Evolutionary conservation across 2,113 vertebrate genomes (phyloP), one percentile per base, ranked within the genome.

Genomic region (Gymnobelideus leadbeateri): DNA sequence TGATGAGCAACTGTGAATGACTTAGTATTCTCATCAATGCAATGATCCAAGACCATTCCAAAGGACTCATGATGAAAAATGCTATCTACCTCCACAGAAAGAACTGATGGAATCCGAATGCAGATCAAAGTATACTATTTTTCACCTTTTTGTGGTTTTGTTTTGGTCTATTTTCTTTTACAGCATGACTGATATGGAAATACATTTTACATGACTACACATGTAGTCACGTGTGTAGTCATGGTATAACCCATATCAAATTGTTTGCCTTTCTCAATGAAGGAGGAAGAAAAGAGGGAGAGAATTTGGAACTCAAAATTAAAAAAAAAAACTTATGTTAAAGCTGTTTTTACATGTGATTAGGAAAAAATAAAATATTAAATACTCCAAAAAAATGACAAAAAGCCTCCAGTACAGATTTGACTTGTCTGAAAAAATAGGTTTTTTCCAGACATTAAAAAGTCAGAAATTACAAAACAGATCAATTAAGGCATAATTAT

Each of bases 401-500:
- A 92, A 54, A 61, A 77, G 31, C 28, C 28, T 68, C 28, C 12
- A 68, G 57, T 68, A 68, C 0, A 43, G 37, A 77, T 43, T 77
- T 21, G 14, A 77, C 37, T 77, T 21, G 6, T 77, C 68, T 77
- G 37, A 43, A 77, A 77, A 77, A 77, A 49, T 49, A 49, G 47
- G 47, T 49, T 49, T 49, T 49, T 49, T 49, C 3, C 68, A 43
- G 37, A 77, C n/a, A 21, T 49, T n/a, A 43, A 77, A 57, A 95
- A 93, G 89, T 91, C 91, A 91, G 24, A 90, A 91, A 92, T 91
- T 96, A 90, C 54, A 93, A 97, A 53, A 89, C 5, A 51, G 52
- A 93, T 91, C 47, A 92, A 43, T 92, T 93, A 93, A 51, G 93
- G 91, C 68, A 53, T 89, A 43, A 96, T n/a, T 92, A 55, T 96